Base-by-base conservation (phyloP, 2,797 vertebrate species). In the Pantherophis vulpinus region DNA sequence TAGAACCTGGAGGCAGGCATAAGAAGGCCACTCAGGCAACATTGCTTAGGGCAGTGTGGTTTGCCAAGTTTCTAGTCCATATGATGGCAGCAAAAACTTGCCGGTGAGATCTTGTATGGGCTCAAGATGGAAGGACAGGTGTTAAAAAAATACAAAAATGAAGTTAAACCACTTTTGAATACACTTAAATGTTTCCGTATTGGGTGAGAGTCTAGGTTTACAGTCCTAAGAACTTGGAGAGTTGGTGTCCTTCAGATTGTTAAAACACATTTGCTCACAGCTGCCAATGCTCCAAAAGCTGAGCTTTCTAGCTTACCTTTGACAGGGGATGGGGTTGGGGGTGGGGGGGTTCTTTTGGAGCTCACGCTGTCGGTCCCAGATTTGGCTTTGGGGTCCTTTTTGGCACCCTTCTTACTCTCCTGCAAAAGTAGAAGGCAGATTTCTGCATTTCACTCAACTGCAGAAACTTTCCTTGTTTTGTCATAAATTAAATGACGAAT, bases 251-350 rank as follows among this genome's bases (percentile, higher is more conserved):
- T 59, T 10, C 37, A 47, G 11, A 20, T 51, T 8, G 6, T 23
- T 29, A 6, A 42, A 89, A 42, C 7, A 70, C 42, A 42, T 42
- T 42, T 3, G 0, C n/a, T 2, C 27, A 8, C 23, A 25, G 23
- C 25, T 37, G 20, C n/a, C 18, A 16, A 23, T 6, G 25, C 3
- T 47, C 56, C 18, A 0, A 37, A 79, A 11, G 20, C 4, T 25
- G 18, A 83, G 74, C 37, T 47, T 23, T 5, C 20, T 47, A 2
- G 37, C 74, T 93, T 93, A 98, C 98, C 98, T 98, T 97, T 97
- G 51, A 94, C 89, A 91, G 94, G 66, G n/a, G 66, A 74, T 8
- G 66, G 66, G 6, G 66, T 37, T 20, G 66, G 66, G 14, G 66
- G 32, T 0, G 74, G 2, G 0, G 42, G 0, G 2, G 87, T 96